Evolutionary conservation across 2,113 vertebrate genomes (phyloP).

Genomic region (Pyxicephalus adspersus): DNA sequence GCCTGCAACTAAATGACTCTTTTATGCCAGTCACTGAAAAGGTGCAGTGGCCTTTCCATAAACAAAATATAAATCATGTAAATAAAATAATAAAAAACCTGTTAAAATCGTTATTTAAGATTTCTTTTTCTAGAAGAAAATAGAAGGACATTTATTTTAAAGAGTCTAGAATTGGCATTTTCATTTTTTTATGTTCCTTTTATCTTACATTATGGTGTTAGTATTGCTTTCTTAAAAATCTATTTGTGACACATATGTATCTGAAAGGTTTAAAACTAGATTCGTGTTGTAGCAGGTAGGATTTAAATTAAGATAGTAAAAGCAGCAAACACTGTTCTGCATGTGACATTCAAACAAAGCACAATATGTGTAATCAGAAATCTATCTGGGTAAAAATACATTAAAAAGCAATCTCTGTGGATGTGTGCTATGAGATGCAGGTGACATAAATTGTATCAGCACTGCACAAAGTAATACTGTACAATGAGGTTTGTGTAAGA

Average conservation of each 20-base stretch:
- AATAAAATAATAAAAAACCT: no score
- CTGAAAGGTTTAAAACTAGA: constrained; percentile 26
- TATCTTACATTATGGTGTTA: constrained; percentile 6
- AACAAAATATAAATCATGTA: no score
- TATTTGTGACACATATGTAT: constrained; percentile 24
- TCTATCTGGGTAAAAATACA: constrained; percentile 44
- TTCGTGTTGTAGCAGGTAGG: constrained; percentile 47
- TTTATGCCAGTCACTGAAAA: no score
- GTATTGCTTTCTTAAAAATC: neutral
- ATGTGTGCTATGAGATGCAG: constrained; percentile 30
- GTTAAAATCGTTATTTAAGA: no score
- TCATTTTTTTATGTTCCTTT: neutral
- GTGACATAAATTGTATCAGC: constrained; percentile 39
- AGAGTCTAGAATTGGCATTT: neutral
- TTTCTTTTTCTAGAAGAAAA: neutral
- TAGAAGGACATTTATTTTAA: neutral
- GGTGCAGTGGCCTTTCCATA: no score
- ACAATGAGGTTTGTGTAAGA: constrained; percentile 50
- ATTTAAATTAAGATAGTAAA: constrained; percentile 26
- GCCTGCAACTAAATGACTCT: no score
- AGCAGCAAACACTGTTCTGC: constrained; percentile 18
- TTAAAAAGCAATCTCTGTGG: constrained; percentile 50
- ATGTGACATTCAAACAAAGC: constrained; percentile 42
- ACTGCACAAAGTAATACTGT: constrained; percentile 36
- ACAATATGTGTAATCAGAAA: constrained; percentile 43